phyloP scores from a whole-genome alignment of 2,888 invertebrate genomes.

The Dromius quadrimaculatus region DNA sequence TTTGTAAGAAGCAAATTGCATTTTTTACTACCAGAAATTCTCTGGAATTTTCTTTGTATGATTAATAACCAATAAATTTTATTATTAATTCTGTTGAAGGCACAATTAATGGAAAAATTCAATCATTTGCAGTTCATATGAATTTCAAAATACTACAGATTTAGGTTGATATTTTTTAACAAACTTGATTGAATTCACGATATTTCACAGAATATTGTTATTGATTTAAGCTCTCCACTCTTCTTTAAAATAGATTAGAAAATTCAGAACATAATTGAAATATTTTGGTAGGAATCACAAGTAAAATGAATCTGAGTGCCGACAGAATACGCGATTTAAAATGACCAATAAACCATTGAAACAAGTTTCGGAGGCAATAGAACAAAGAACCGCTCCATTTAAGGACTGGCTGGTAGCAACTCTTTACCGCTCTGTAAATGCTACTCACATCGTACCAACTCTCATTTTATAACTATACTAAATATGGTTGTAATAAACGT shows the following conservation, averaged over 20 bases:
- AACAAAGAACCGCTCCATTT: slow-evolving; percentile 31
- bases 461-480: slow-evolving; percentile 35
- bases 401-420: slow-evolving; percentile 13
- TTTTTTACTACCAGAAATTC: slow-evolving; percentile 47
- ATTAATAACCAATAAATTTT: slow-evolving; percentile 47
- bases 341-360: slow-evolving; percentile 14
- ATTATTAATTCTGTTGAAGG: no score
- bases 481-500: slow-evolving; percentile 36
- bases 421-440: slow-evolving; percentile 8
- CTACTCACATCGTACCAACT: slow-evolving; percentile 16
- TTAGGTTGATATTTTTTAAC: no score
- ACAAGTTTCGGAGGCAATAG: neutral
- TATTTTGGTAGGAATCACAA: slow-evolving; percentile 33
- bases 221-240: no score
- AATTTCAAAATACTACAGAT: no score
- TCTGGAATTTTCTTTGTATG: slow-evolving; percentile 41
- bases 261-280: slow-evolving; percentile 13
- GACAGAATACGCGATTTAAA: slow-evolving; percentile 32
- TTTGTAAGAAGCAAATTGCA: slow-evolving; percentile 42
- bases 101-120: no score
- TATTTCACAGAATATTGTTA: no score
- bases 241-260: no score
- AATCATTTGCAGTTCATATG: no score
- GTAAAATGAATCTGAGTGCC: slow-evolving; percentile 8
- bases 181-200: no score